Evolutionary conservation across 2,113 vertebrate species (phyloP), one percentile per base, ranked within the genome.

Genomic region (Isurus oxyrinchus): DNA sequence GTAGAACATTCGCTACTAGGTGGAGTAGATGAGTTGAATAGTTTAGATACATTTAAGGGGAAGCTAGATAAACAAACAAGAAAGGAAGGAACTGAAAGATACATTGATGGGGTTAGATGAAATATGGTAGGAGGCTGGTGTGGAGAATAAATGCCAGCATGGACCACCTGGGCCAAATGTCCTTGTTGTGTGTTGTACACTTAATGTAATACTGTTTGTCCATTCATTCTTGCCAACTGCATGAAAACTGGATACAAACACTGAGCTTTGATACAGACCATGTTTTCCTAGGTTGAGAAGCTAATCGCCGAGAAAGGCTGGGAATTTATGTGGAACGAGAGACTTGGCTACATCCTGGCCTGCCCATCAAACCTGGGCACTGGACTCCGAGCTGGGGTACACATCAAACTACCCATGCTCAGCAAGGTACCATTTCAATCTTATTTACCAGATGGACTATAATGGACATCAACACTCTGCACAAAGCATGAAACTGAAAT

Each of bases 271-370:
- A 53, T 57, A 13, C 19, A 57, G 7, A 55, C 59, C n/a, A 27
- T 59, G 1, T 96, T 94, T 11, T 79, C 35, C 44, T 96, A 98
- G 98, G 98, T 98, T 96, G 98, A 98, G 94, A 97, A 97, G 59
- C 97, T 98, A 81, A 98, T 98, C 97, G 98, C 98, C 96, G 98
- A 98, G 61, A 98, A 98, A 96, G 98, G 98, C 97, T 98, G 98
- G 98, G 98, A 98, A 97, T 98, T 98, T 97, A 98, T 98, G 98
- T 98, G 98, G 98, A 98, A 98, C 0, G 98, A 98, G 88, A 97
- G 97, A 66, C 97, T 98, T 97, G 98, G 98, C 11, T 98, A 98
- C 97, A 97, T 98, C 97, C 97, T 98, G 96, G 98, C 98, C 55
- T 98, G 98, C 96, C 98, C 98, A 0, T 98, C 98, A 97, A 98